Conservation (phyloP, 2,113 vertebrate genomes). For the Microcebus ravelobensis region DNA sequence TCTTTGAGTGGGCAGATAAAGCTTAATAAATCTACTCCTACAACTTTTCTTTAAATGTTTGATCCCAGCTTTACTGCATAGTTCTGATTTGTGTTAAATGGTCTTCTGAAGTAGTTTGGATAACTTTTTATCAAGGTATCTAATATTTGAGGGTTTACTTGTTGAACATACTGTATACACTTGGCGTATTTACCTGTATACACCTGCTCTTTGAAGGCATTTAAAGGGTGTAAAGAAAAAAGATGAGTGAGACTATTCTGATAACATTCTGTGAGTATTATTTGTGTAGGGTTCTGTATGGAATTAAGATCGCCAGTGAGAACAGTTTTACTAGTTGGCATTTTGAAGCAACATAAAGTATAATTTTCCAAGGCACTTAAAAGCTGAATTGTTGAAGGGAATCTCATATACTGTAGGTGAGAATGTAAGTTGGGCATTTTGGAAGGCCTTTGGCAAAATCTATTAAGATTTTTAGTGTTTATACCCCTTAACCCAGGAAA, state of each 20-base stretch:
- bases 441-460: conserved; percentile 24
- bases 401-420: not conserved
- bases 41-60: conserved; percentile 25
- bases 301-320: conserved; percentile 39
- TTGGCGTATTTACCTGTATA: not conserved
- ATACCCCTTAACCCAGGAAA: not conserved
- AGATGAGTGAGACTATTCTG: not conserved
- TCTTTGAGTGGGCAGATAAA: conserved; percentile 56
- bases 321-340: conserved; percentile 22
- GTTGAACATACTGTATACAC: not conserved
- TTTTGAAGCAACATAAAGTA: conserved; percentile 35
- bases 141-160: conserved; percentile 6
- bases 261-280: not conserved
- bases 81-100: conserved; percentile 53
- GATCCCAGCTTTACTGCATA: not conserved
- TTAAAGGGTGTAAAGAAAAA: conserved; percentile 29
- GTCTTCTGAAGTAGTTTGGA: conserved; percentile 42
- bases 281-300: conserved; percentile 28
- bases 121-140: conserved; percentile 50
- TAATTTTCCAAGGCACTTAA: conserved; percentile 39
- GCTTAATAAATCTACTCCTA: conserved; percentile 43
- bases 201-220: not conserved
- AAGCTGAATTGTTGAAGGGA: not conserved
- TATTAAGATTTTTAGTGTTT: conserved; percentile 36
- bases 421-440: conserved; percentile 37